phyloP scores from a whole-genome alignment of 2,888 invertebrate genomes.

The Drosophila pseudotalamancana region DNA sequence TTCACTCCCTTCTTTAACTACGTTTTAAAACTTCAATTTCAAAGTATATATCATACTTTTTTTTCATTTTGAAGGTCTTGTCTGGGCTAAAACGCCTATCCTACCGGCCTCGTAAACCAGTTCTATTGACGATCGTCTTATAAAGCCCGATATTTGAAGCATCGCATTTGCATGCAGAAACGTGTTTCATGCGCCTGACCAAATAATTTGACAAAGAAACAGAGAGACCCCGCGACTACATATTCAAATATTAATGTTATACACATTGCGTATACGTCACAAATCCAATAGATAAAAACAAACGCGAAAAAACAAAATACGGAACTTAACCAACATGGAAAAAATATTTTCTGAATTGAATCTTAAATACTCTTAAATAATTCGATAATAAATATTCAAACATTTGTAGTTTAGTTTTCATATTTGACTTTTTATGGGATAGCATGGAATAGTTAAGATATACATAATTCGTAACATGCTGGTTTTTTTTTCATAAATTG shows the following conservation, averaged over 20 bases:
- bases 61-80: slow-evolving; percentile 3
- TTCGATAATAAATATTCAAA: too few species aligned
- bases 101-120: slow-evolving; percentile 24
- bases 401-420: too few species aligned
- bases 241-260: slow-evolving; percentile 30
- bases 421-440: too few species aligned
- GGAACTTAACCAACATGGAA: background rate
- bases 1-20: background rate
- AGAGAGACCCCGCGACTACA: slow-evolving; percentile 7
- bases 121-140: slow-evolving; percentile 11
- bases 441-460: too few species aligned
- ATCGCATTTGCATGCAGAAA: slow-evolving; percentile 65
- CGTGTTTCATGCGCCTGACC: slow-evolving; percentile 59
- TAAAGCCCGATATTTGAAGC: slow-evolving; percentile 11
- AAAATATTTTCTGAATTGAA: background rate
- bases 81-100: background rate
- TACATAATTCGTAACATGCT: too few species aligned
- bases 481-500: too few species aligned
- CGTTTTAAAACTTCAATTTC: background rate
- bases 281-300: slow-evolving; percentile 8
- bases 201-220: slow-evolving; percentile 28
- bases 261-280: slow-evolving; percentile 64
- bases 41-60: background rate
- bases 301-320: background rate
- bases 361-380: background rate